Base-by-base conservation (phyloP, 2,797 vertebrate species). In the Chelidonichthys spinosus region DNA sequence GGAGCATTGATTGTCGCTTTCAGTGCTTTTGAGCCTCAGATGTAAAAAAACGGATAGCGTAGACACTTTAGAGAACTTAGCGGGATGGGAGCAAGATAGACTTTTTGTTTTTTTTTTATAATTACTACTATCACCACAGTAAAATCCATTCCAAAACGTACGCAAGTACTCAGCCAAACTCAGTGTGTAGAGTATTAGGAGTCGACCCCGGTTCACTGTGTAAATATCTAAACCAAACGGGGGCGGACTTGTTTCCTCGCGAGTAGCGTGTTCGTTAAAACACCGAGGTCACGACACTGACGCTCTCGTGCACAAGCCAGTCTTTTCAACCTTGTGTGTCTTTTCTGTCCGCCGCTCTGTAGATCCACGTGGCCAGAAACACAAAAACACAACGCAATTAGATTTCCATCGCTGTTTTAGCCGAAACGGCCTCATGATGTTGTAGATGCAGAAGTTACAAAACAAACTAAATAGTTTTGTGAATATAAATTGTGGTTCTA, bases 151-250 rank as follows among this genome's bases (percentile, higher is more conserved):
- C 86, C 85, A 89, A 74, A 25, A 78, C 15, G 78, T 90, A 69
- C 81, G 43, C 66, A 67, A 81, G 83, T 83, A 87, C 77, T 25
- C 88, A 87, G 90, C 89, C 90, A 90, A 90, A 88, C 89, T 83
- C 82, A 54, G 76, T 85, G 87, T 86, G 81, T 90, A 90, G 86
- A 75, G 43, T 90, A 25, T 25, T 25, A 82, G 81, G 35, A 53
- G 63, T 68, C 40, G 43, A 66, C 68, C 81, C 84, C 37, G 67
- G 25, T 79, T 88, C 83, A 78, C 86, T 83, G 90, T 93, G 90
- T 90, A 87, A 81, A 91, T 85, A 89, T 25, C 25, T 25, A 25
- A 25, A 25, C 54, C 58, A 11, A 7, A 44, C 4, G 63, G 79
- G 78, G 52, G 25, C 25, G 36, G 50, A 37, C 64, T 61, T n/a